These are phyloP conservation scores for Perca flavescens DNA, from an alignment of 2,113 vertebrate genomes.

Conservation along the genomic window DNA sequence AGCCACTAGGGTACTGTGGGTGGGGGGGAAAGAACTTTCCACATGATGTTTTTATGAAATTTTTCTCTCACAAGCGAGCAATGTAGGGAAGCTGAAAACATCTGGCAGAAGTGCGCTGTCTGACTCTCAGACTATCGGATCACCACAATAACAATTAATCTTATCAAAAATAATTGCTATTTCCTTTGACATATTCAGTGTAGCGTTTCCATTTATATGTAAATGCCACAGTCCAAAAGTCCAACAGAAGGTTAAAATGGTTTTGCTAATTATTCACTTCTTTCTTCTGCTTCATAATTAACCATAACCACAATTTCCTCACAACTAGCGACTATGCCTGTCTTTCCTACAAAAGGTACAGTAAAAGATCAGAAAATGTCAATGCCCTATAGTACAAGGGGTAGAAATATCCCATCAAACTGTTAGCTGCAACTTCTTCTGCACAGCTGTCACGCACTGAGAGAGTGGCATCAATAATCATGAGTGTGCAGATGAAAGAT, in stretches of 20 bases:
- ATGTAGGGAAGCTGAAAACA: constrained; percentile 10
- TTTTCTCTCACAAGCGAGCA: constrained; percentile 15
- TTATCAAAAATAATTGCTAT: constrained; percentile 51
- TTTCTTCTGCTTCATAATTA: constrained; percentile 27
- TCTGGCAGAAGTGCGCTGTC: neutral
- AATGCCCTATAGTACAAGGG: neutral
- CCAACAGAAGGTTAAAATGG: constrained; percentile 38
- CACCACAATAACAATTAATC: constrained; percentile 34
- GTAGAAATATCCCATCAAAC: constrained; percentile 4
- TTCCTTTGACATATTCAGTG: constrained; percentile 30
- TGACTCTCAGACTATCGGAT: constrained; percentile 37
- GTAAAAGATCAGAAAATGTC: constrained; percentile 4
- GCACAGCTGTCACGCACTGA: constrained; percentile 43
- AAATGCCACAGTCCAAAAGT: neutral
- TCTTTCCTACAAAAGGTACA: neutral
- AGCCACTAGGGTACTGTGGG: neutral
- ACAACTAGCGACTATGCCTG: neutral
- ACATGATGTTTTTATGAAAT: constrained; percentile 48
- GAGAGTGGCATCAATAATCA: constrained; percentile 63
- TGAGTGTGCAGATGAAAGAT: constrained; percentile 63
- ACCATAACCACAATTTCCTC: constrained; percentile 13
- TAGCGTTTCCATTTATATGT: constrained; percentile 20
- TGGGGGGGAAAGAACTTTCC: constrained; percentile 12
- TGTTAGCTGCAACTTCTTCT: constrained; percentile 19
- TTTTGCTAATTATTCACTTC: constrained; percentile 38